Base-by-base conservation (phyloP, 2,113 vertebrate genomes). In the Scortum barcoo region DNA sequence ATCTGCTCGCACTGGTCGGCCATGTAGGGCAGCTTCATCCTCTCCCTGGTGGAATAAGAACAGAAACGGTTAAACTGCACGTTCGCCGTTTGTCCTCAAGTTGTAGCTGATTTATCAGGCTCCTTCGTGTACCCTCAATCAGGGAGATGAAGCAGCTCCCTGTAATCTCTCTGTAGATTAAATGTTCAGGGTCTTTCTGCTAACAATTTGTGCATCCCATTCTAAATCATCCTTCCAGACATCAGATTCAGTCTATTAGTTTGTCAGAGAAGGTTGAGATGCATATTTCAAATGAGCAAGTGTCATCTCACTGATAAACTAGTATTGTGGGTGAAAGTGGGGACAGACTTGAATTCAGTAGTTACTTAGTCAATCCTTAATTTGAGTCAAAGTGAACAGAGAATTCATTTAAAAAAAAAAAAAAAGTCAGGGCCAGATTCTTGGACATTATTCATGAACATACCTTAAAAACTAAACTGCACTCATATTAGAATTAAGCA, bases 21-120 rank as follows among this genome's bases (percentile, higher is more conserved):
- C 97, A 99, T 99, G 88, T 94, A 98, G 0, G 98, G 98, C 40
- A 99, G 94, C 65, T 94, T 92, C 98, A 99, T 99, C 80, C 97
- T 96, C 72, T 98, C 95, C 91, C 98, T 99, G 92, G 60, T 54
- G 70, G 46, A 71, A 36, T 48, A 5, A 84, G 26, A 73, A 4
- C 20, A 71, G 42, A 62, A 48, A 40, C 2, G 10, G 36, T 71
- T 38, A 63, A 57, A 67, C 17, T 12, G 20, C 13, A 40, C 42
- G n/a, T 36, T 48, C 8, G n/a, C 16, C 10, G 22, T 24, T 44
- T 72, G 36, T 42, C 53, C 12, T 62, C 0, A 12, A 12, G 46
- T 51, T 10, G 54, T 0, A 42, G 30, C 0, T 51, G 66, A 62
- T 79, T 85, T 24, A 81, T 24, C 12, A 6, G n/a, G 19, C 30